These are phyloP conservation scores for Neocloeon triangulifer DNA, from an alignment of 1,140 invertebrate species.

Conservation along the genomic window DNA sequence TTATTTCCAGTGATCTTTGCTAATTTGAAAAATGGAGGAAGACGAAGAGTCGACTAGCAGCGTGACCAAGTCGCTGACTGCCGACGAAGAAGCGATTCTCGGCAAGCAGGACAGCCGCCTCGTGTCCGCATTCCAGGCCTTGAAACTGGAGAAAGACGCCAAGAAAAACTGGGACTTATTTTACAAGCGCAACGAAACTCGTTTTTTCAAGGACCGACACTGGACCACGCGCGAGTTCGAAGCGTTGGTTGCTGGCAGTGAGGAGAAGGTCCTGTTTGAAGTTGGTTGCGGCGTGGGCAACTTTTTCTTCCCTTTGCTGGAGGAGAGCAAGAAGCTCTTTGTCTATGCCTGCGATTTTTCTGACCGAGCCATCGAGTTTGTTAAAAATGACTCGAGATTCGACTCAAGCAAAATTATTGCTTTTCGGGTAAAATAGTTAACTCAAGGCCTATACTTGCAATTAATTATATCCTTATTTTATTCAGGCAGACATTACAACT, in stretches of 20 bases:
- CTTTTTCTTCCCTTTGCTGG: constrained; percentile 77
- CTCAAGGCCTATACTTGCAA: too few species aligned
- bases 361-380: constrained; percentile 65
- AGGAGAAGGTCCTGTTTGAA: constrained; percentile 37
- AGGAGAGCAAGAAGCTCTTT: constrained; percentile 44
- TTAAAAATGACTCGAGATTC: constrained; percentile 43
- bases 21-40: too few species aligned
- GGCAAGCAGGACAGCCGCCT: constrained; percentile 41
- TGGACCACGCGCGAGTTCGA: constrained; percentile 91
- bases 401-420: constrained; percentile 37
- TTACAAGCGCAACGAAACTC: constrained; percentile 78
- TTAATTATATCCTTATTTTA: too few species aligned
- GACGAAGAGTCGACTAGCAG: too few species aligned
- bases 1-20: too few species aligned
- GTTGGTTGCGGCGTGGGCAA: constrained; percentile 96
- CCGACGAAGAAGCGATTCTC: constrained; percentile 32
- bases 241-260: constrained; percentile 32
- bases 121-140: constrained; percentile 52
- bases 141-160: constrained; percentile 64
- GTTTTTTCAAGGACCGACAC: constrained; percentile 92
- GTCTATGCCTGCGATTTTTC: constrained; percentile 92
- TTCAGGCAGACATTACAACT: constrained; percentile 39
- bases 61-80: too few species aligned
- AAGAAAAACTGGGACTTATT: constrained; percentile 94
- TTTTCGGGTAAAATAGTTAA: too few species aligned